A percentile compares a stretch with the other conserved stretches of the same genome.
Conservation (phyloP, 2,888 invertebrate species). For the Ashinkailepas kermadecensis region DNA sequence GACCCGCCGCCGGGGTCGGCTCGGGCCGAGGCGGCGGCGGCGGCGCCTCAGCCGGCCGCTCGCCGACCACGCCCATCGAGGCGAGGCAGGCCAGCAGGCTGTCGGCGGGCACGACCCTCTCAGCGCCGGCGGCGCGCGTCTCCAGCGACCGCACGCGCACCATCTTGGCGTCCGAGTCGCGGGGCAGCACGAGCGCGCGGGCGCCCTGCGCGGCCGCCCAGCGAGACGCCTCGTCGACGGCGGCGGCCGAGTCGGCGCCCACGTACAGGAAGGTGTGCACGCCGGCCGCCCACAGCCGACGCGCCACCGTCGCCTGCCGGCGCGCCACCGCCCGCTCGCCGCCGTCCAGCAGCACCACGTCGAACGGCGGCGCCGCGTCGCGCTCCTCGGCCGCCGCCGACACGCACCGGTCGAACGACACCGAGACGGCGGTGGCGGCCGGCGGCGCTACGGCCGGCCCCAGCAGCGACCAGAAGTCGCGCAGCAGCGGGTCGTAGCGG, state of each 20-base stretch:
- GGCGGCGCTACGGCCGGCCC: background rate
- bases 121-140: background rate
- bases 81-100: background rate
- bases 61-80: background rate
- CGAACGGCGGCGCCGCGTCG: background rate
- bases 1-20: background rate
- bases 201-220: conserved; percentile 16
- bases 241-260: background rate
- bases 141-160: conserved; percentile 8
- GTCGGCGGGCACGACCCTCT: background rate
- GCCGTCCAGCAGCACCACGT: conserved; percentile 13
- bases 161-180: background rate
- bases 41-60: background rate
- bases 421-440: conserved; percentile 9
- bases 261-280: background rate
- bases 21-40: background rate
- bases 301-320: background rate
- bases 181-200: background rate
- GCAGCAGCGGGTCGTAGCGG: conserved; percentile 73
- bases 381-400: background rate
- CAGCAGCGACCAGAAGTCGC: conserved; percentile 1
- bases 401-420: background rate
- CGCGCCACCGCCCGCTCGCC: conserved; percentile 2
- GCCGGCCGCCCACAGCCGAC: conserved; percentile 19
- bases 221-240: conserved; percentile 7